These are phyloP conservation scores for Poeciliopsis turneri DNA, from an alignment of 2,797 vertebrate genomes.

Conservation along the genomic window DNA sequence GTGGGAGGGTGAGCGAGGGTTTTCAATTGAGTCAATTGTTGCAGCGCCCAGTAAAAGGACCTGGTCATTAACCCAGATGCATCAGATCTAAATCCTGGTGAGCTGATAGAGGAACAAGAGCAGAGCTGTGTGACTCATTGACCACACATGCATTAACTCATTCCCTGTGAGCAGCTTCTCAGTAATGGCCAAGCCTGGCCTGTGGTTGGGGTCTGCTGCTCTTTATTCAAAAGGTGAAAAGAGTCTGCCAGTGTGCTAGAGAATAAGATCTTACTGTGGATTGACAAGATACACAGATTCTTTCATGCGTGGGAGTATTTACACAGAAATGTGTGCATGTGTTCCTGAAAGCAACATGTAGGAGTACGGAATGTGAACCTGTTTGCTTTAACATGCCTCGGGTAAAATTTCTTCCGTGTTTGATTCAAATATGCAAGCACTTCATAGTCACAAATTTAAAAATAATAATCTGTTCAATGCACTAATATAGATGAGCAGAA, in stretches of 20 bases:
- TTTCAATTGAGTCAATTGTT: slow-evolving; percentile 13
- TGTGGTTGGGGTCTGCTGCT: slow-evolving; percentile 45
- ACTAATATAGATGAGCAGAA: not conserved
- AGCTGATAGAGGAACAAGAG: slow-evolving; percentile 54
- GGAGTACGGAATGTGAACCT: slow-evolving; percentile 19
- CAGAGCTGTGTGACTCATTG: slow-evolving; percentile 63
- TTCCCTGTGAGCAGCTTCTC: slow-evolving; percentile 63
- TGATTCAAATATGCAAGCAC: slow-evolving; percentile 33
- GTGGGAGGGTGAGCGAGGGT: not conserved
- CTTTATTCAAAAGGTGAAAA: slow-evolving; percentile 39
- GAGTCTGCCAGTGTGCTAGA: slow-evolving; percentile 8
- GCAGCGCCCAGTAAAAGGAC: slow-evolving; percentile 32
- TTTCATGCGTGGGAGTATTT: slow-evolving; percentile 25
- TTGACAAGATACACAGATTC: slow-evolving; percentile 15
- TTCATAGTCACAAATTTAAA: slow-evolving; percentile 41
- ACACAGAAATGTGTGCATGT: slow-evolving; percentile 7
- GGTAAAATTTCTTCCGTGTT: slow-evolving; percentile 33
- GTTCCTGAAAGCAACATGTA: slow-evolving; percentile 14
- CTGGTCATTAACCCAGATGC: slow-evolving; percentile 49
- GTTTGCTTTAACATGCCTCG: slow-evolving; percentile 27
- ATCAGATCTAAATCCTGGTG: slow-evolving; percentile 62
- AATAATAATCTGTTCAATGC: slow-evolving; percentile 11
- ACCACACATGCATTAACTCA: slow-evolving; percentile 53
- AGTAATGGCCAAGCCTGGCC: slow-evolving; percentile 54
- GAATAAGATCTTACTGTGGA: slow-evolving; percentile 7